Evolutionary conservation across 2,113 vertebrate genomes (phyloP).

Genomic region (Chamaetylas fuelleborni): DNA sequence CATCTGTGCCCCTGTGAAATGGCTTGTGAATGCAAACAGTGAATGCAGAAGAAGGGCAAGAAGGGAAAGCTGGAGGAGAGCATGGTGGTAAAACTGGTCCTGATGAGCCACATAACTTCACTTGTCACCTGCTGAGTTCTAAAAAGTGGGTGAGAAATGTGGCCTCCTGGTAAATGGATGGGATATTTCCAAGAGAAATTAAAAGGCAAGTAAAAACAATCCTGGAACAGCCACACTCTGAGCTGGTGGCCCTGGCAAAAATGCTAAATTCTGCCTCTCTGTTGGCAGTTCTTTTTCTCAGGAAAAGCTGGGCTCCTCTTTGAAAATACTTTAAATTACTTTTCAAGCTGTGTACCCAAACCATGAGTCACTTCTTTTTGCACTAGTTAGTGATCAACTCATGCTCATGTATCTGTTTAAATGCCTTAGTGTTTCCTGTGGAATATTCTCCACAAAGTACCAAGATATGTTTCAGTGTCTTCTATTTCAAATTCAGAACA

Average conservation of each 20-base stretch:
- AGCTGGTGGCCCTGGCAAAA: not conserved
- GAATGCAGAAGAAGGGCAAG: not conserved
- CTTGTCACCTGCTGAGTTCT: not conserved
- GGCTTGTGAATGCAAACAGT: not conserved
- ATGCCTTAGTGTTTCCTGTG: not conserved
- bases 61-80: not conserved
- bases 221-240: not conserved
- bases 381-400: not conserved
- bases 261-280: not conserved
- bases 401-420: not conserved
- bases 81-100: not conserved
- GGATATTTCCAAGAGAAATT: not conserved
- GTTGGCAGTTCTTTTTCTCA: not conserved
- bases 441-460: not conserved
- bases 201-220: not conserved
- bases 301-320: not conserved
- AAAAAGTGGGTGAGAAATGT: not conserved
- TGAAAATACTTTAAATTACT: not conserved
- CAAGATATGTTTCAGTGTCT: not conserved
- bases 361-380: not conserved
- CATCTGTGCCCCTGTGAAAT: not conserved
- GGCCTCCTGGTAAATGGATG: not conserved
- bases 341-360: not conserved
- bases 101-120: not conserved
- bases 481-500: not conserved